phyloP scores from a whole-genome alignment of 30 jellyfish, hydroid and myxozoan genomes.

The Sanderia malayensis region DNA sequence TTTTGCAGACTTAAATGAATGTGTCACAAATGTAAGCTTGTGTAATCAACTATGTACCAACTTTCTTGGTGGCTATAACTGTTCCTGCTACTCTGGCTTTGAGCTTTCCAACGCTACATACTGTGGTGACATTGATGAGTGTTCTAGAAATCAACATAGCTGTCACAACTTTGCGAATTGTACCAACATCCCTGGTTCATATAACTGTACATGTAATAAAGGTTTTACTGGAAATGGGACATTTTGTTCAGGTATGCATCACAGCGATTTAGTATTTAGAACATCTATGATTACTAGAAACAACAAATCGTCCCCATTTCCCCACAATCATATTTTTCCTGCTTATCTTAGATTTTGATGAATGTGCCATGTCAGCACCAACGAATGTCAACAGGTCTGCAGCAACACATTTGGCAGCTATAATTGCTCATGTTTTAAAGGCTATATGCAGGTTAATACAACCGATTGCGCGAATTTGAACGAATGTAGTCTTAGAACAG shows the following conservation, averaged over 20 bases:
- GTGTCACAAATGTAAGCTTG: neutral
- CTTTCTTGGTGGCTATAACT: neutral
- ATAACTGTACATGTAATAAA: neutral
- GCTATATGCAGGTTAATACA: conserved; percentile 53
- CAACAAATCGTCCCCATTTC: no score
- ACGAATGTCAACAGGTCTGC: no score
- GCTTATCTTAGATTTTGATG: no score
- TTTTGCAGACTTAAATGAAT: conserved; percentile 5
- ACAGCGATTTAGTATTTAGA: no score
- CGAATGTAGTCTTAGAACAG: conserved; percentile 7
- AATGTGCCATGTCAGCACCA: no score
- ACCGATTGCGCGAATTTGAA: conserved; percentile 37
- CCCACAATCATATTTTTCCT: no score
- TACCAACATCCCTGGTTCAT: neutral
- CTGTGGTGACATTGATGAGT: neutral
- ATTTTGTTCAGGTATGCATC: neutral
- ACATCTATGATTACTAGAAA: no score
- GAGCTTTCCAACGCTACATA: neutral
- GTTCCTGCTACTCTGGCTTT: conserved; percentile 10
- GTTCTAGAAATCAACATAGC: neutral
- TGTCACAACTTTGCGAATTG: neutral
- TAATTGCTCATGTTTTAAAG: conserved; percentile 20
- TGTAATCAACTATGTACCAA: conserved; percentile 1
- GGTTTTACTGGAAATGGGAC: no score
- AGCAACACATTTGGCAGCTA: neutral